Conservation (phyloP, 1,140 invertebrate genomes). For the Meloidogyne chitwoodi region DNA sequence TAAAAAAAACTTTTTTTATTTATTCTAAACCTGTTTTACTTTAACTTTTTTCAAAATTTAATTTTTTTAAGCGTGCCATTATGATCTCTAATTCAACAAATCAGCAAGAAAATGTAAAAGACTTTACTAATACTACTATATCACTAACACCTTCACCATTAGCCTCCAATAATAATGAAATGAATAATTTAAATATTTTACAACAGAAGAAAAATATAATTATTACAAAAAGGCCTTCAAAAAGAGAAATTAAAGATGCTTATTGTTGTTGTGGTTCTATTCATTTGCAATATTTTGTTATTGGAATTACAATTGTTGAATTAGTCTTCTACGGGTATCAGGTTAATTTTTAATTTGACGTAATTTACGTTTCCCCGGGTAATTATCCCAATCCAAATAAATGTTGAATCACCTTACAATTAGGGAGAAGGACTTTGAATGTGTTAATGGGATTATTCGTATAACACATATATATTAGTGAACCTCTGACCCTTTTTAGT, state of each 20-base stretch:
- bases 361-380: too few species aligned
- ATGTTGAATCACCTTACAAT: too few species aligned
- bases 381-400: too few species aligned
- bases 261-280: not conserved
- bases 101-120: not conserved
- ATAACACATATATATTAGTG: too few species aligned
- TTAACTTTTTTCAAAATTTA: not conserved
- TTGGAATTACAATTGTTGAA: not conserved
- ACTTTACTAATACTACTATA: not conserved
- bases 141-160: not conserved
- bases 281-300: not conserved
- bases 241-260: not conserved
- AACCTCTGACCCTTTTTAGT: too few species aligned
- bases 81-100: not conserved
- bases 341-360: not conserved
- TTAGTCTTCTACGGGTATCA: not conserved
- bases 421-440: too few species aligned
- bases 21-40: too few species aligned
- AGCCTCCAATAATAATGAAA: not conserved
- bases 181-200: not conserved
- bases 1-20: too few species aligned
- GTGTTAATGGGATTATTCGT: too few species aligned
- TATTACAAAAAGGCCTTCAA: not conserved
- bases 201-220: not conserved
- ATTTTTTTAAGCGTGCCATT: not conserved